Percentiles rank a stretch among this genome's conserved stretches.
These are phyloP conservation scores for Dipodomys stephensi DNA, from an alignment of 2,113 vertebrate species.

Conservation along the genomic window DNA sequence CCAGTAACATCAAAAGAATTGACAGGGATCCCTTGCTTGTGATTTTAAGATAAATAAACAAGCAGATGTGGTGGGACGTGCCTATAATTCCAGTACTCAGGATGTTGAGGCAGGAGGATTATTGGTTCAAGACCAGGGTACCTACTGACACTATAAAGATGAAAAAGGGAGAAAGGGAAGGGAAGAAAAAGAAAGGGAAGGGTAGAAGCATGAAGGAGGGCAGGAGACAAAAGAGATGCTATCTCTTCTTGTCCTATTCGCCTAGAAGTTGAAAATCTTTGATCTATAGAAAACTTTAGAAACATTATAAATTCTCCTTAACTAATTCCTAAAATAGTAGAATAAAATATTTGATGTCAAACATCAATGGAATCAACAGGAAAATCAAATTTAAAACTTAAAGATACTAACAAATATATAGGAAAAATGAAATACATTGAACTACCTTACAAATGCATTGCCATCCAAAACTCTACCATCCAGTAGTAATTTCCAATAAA, in stretches of 20 bases:
- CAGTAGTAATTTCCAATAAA: neutral
- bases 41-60: neutral
- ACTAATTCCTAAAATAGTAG: slow-evolving; percentile 25
- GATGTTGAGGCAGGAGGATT: neutral
- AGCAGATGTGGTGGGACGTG: too few relatives aligned
- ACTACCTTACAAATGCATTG: neutral
- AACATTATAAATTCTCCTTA: neutral
- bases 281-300: neutral
- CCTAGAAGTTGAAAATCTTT: slow-evolving; percentile 17
- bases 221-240: neutral
- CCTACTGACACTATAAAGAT: neutral
- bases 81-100: too few relatives aligned
- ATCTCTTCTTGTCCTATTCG: neutral
- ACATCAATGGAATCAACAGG: slow-evolving; percentile 26
- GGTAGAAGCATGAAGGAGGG: neutral
- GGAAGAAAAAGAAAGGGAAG: neutral
- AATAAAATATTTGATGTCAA: slow-evolving; percentile 4
- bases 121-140: neutral
- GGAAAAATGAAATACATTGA: slow-evolving; percentile 1
- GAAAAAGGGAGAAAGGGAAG: neutral
- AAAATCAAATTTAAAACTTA: neutral
- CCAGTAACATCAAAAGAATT: neutral
- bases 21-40: neutral
- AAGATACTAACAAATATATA: neutral
- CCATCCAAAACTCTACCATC: neutral